Evolutionary conservation across 1,140 invertebrate genomes (phyloP), one percentile per base, ranked within the genome.

Genomic region (Drosophila bocki): DNA sequence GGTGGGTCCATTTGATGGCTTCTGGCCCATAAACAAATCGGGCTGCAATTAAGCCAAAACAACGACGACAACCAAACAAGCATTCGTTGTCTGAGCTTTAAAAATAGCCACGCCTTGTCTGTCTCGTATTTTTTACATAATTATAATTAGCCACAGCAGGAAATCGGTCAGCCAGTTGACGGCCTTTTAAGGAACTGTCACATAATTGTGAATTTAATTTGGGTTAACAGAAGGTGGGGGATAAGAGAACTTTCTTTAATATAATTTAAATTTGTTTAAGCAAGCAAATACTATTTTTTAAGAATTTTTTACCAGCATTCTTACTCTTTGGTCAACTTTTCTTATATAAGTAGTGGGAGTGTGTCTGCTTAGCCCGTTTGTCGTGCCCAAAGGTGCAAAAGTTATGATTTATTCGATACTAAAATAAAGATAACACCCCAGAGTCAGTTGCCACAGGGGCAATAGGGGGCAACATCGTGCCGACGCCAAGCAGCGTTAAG

Each of bases 1-100:
- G 72, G 84, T 33, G 61, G 33, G 80, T 65, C 67, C 77, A 70
- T 71, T 87, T 79, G 82, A 86, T 76, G 82, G 75, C 75, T 62
- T 70, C 61, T 63, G 84, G 78, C 72, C 85, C 80, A 63, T 78
- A 84, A 87, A 81, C 80, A 88, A 88, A 88, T 88, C 81, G 84
- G 60, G 58, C 85, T 70, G 78, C 84, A 78, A 79, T 78, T 78
- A 78, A 79, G 57, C 39, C 45, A 69, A 78, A 77, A 44, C 54
- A 74, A 78, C 47, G 42, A 53, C 39, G 61, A 60, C 57, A 41
- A 67, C 63, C 39, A 57, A 75, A 78, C 62, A 69, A 77, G 53
- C 19, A 5, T 42, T 78, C 32, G 47, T 41, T 77, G 71, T 50
- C 33, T 58, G 50, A 29, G 76, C 44, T 78, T 72, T 78, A 78